These are phyloP conservation scores for Butorides virescens DNA, from an alignment of 2,113 vertebrate genomes.

Conservation along the genomic window DNA sequence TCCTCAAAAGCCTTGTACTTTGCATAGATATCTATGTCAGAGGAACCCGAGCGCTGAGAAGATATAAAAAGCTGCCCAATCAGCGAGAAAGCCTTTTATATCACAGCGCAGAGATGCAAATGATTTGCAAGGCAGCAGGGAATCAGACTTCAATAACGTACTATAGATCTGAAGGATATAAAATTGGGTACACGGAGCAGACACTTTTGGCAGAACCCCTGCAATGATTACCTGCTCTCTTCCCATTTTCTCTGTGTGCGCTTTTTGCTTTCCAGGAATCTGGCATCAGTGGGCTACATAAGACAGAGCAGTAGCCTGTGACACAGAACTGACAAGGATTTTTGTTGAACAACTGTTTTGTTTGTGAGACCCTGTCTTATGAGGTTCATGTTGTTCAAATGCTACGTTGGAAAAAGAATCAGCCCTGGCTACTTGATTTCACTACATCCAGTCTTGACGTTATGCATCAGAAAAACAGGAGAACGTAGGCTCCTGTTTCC, in stretches of 20 bases:
- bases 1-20: slow-evolving; percentile 36
- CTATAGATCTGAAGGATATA: not conserved
- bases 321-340: not conserved
- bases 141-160: slow-evolving; percentile 8
- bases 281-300: not conserved
- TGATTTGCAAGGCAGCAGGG: not conserved
- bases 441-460: not conserved
- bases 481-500: fast-evolving
- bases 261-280: slow-evolving; percentile 1
- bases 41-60: not conserved
- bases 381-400: not conserved
- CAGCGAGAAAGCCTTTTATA: slow-evolving; percentile 3
- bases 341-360: not conserved
- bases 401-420: not conserved
- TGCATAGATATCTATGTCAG: slow-evolving; percentile 45
- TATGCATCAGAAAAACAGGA: not conserved
- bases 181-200: not conserved
- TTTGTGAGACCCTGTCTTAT: not conserved
- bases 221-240: not conserved
- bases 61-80: slow-evolving; percentile 58
- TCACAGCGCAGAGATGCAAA: slow-evolving; percentile 33
- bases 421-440: not conserved
- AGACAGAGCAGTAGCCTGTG: not conserved
- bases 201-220: not conserved
- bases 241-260: not conserved